A percentile compares a stretch with the other conserved stretches of the same genome.
These are phyloP conservation scores for Dromiciops gliroides DNA, from an alignment of 2,113 vertebrate genomes.

Conservation along the genomic window DNA sequence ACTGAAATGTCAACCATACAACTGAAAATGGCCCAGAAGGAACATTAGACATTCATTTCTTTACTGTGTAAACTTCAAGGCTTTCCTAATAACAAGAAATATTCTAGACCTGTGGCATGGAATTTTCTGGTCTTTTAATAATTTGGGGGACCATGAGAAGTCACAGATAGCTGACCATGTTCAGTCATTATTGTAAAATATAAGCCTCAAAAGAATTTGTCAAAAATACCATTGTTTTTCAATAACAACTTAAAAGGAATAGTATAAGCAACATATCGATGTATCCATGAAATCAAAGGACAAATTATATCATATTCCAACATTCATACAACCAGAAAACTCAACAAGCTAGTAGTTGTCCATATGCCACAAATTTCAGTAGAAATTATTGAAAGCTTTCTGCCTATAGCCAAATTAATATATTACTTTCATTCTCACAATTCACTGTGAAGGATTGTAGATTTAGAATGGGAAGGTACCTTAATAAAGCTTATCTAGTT, in stretches of 20 bases:
- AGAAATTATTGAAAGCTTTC: background rate
- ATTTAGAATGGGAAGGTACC: no score
- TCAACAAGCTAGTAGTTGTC: background rate
- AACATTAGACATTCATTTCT: conserved; percentile 31
- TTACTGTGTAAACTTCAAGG: background rate
- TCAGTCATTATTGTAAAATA: background rate
- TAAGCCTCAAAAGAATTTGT: background rate
- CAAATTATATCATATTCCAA: background rate
- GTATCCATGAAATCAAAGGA: background rate
- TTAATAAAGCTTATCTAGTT: no score
- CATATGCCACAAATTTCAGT: background rate
- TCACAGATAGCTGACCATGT: background rate
- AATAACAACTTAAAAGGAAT: background rate
- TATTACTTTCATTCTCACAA: no score
- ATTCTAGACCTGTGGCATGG: background rate
- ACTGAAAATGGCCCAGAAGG: conserved; percentile 63
- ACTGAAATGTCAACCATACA: conserved; percentile 69
- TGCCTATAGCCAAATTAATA: background rate
- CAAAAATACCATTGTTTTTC: background rate
- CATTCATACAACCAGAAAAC: background rate
- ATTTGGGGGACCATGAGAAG: background rate
- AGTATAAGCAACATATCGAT: background rate
- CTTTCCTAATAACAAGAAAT: conserved; percentile 16
- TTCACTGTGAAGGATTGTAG: no score
- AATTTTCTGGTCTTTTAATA: background rate